phyloP scores from a whole-genome alignment of 2,113 vertebrate genomes.

The Tachysurus fulvidraco region DNA sequence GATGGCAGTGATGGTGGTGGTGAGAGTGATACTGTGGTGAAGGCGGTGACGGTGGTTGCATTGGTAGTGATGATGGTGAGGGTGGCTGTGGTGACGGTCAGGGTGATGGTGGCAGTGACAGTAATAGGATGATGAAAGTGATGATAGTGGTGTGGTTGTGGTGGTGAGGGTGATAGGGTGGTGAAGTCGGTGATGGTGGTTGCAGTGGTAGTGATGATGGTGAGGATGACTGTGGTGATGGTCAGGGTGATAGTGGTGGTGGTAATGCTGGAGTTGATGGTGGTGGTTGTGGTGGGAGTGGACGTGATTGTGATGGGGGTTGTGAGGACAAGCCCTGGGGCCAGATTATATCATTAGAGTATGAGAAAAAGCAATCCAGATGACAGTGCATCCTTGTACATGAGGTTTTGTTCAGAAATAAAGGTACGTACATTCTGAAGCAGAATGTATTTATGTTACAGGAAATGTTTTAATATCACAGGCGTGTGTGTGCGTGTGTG shows the following conservation, averaged over 20 bases:
- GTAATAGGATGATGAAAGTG: background rate
- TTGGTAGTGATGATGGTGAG: background rate
- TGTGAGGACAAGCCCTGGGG: background rate
- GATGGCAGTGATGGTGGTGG: background rate
- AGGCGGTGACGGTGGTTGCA: background rate
- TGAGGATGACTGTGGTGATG: background rate
- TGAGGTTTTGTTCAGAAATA: background rate
- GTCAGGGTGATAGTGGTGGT: background rate
- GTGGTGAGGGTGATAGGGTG: background rate
- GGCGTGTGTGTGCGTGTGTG: slow-evolving; percentile 5
- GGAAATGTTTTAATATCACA: slow-evolving; percentile 28
- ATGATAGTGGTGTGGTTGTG: background rate
- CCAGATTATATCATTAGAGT: background rate
- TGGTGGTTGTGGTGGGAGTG: no score
- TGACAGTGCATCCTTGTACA: background rate
- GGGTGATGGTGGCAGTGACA: background rate
- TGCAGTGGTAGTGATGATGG: background rate
- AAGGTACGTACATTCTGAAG: background rate
- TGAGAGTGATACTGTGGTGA: background rate
- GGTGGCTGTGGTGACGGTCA: background rate
- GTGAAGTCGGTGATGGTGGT: background rate
- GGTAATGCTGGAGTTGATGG: no score
- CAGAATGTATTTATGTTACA: slow-evolving; percentile 8
- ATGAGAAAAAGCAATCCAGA: background rate
- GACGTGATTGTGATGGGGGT: background rate